Percentiles rank a stretch among this genome's conserved stretches.
phyloP scores from a whole-genome alignment of 2,113 vertebrate genomes.

The Coturnix japonica region DNA sequence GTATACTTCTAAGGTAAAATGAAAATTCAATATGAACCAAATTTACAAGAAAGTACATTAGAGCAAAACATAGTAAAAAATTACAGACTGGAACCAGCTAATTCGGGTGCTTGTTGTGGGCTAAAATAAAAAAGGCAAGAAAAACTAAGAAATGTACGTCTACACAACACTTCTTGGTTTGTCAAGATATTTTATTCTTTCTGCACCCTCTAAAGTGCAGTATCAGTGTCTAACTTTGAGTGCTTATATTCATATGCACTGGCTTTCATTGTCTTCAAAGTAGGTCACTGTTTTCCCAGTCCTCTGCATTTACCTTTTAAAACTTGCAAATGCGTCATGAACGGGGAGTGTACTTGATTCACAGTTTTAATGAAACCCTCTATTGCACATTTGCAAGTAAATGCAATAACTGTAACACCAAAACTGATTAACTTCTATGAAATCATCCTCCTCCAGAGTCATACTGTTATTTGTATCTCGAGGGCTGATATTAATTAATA shows the following conservation, averaged over 20 bases:
- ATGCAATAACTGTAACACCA: neutral
- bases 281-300: neutral
- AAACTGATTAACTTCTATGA: neutral
- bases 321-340: neutral
- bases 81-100: neutral
- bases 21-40: neutral
- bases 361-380: neutral
- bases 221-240: neutral
- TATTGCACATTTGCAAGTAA: neutral
- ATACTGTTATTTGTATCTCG: neutral
- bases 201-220: neutral
- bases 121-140: neutral
- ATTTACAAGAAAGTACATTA: neutral
- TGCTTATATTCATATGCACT: neutral
- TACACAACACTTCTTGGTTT: neutral
- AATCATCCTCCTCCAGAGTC: neutral
- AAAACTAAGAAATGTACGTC: neutral
- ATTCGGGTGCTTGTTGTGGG: neutral
- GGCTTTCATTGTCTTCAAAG: neutral
- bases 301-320: neutral
- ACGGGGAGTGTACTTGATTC: neutral
- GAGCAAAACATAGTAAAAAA: neutral
- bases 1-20: neutral
- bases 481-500: conserved; percentile 9
- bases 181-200: neutral